These are phyloP conservation scores for Sigmodon hispidus DNA, from an alignment of 2,113 vertebrate genomes.

Conservation along the genomic window DNA sequence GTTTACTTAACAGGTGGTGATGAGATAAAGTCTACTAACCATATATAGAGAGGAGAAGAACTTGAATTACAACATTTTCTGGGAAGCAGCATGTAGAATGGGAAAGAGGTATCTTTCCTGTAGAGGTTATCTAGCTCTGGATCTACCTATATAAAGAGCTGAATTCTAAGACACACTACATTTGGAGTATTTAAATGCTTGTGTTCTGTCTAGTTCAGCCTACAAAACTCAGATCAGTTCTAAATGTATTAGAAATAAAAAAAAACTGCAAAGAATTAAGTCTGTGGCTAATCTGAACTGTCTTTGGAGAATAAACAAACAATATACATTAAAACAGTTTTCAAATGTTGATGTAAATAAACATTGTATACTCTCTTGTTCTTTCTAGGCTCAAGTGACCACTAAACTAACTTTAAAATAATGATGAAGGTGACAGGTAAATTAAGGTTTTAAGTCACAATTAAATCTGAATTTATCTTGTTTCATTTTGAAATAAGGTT, in stretches of 20 bases:
- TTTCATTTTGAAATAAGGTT: slow-evolving; percentile 71
- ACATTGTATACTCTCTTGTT: not conserved
- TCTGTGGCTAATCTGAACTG: not conserved
- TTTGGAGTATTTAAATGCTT: not conserved
- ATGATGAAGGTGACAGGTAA: slow-evolving; percentile 48
- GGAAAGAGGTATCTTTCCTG: fast-evolving
- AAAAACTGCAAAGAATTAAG: not conserved
- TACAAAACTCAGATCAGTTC: not conserved
- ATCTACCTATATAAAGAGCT: not conserved
- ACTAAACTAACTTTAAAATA: slow-evolving; percentile 70
- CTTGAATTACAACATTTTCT: not conserved
- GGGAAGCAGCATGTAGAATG: not conserved
- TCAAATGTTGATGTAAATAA: slow-evolving; percentile 57
- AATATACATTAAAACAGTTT: slow-evolving; percentile 39
- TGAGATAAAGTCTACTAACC: not conserved
- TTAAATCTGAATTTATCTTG: slow-evolving; percentile 74
- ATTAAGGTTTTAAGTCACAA: slow-evolving; percentile 62
- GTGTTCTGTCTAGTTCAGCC: not conserved
- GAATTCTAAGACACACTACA: not conserved
- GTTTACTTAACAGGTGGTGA: not conserved
- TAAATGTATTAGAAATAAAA: not conserved
- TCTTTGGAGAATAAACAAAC: slow-evolving; percentile 36
- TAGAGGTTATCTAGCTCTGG: not conserved
- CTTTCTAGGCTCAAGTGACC: not conserved
- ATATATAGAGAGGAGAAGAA: not conserved